These are phyloP conservation scores for Sinella curviseta DNA, from an alignment of 1,140 invertebrate species.

Conservation along the genomic window DNA sequence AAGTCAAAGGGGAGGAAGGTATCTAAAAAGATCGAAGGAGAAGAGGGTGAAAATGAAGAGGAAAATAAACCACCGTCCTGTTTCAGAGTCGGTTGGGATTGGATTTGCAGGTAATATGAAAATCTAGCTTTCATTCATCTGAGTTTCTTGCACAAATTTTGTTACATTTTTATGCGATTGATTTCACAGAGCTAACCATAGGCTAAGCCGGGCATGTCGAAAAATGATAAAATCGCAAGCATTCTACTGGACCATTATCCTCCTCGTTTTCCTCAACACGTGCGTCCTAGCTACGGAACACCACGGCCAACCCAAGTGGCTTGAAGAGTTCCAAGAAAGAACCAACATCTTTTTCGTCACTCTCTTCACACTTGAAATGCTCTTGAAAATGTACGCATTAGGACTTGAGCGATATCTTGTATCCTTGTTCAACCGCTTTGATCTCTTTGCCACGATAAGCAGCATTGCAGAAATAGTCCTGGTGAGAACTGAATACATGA, in stretches of 20 bases:
- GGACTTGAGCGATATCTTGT: slow-evolving; percentile 67
- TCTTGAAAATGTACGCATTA: slow-evolving; percentile 97
- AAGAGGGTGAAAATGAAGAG: not conserved
- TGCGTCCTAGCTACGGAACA: slow-evolving; percentile 97
- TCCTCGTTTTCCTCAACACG: slow-evolving; percentile 98
- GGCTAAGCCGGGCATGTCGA: slow-evolving; percentile 34
- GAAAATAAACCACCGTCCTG: too few relatives aligned
- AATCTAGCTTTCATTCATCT: too few relatives aligned
- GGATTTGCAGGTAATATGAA: not conserved
- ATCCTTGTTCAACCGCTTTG: slow-evolving; percentile 62
- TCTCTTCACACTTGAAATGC: slow-evolving; percentile 98
- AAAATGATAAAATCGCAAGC: slow-evolving; percentile 62
- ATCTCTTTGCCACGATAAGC: slow-evolving; percentile 64
- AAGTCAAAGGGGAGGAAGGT: not conserved
- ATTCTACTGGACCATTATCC: slow-evolving; percentile 78
- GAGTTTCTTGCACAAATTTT: not conserved
- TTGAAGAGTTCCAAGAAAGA: slow-evolving; percentile 66
- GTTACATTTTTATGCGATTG: not conserved
- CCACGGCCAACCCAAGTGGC: slow-evolving; percentile 93
- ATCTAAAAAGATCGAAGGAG: not conserved
- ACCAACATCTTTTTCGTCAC: slow-evolving; percentile 84
- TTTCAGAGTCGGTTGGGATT: too few relatives aligned
- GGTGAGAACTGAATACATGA: slow-evolving; percentile 56
- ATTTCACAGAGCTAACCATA: not conserved
- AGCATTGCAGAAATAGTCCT: slow-evolving; percentile 65